Conservation (phyloP, 2,113 vertebrate species). For the Thalassarche chlororhynchos region DNA sequence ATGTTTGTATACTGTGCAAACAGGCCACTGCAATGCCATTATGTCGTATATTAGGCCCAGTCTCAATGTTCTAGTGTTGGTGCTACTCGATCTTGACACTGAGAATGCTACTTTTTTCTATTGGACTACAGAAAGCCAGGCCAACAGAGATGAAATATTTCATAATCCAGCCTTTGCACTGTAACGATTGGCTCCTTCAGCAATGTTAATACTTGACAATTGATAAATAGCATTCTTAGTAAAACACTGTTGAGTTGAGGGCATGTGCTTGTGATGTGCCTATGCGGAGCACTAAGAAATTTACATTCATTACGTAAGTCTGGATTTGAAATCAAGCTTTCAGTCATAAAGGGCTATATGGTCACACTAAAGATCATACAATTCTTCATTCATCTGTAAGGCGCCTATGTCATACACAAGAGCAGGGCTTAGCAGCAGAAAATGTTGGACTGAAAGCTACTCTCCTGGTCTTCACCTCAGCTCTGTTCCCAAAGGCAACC, state of each 20-base stretch:
- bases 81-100: background rate
- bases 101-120: background rate
- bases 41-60: background rate
- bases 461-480: background rate
- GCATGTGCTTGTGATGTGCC: rapidly evolving
- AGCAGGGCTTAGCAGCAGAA: background rate
- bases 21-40: background rate
- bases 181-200: background rate
- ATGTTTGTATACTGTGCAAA: background rate
- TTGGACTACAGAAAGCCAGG: background rate
- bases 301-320: background rate
- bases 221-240: background rate
- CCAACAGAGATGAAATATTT: background rate
- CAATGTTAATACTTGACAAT: background rate
- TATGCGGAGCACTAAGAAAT: background rate
- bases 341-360: background rate
- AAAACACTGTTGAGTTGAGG: background rate
- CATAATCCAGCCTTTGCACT: background rate
- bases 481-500: background rate
- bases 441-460: background rate
- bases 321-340: background rate
- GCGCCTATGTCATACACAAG: background rate
- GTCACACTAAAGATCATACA: background rate
- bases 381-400: background rate
- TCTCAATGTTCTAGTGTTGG: background rate